Evolutionary conservation across 2,113 vertebrate species (phyloP).

Genomic region (Microcebus jonahi): DNA sequence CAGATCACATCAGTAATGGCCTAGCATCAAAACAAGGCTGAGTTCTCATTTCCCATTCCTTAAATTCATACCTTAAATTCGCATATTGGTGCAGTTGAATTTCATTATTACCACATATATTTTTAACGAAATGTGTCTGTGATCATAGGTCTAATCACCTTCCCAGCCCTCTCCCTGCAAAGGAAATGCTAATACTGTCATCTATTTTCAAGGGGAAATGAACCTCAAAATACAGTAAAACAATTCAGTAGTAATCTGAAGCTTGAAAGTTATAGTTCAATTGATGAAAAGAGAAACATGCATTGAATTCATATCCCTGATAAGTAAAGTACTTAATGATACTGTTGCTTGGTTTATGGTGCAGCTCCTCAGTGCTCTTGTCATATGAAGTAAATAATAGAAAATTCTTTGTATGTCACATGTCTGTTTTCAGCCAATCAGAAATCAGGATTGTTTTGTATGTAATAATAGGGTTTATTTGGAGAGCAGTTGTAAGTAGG

Average conservation of each 20-base stretch:
- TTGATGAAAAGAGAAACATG: background rate
- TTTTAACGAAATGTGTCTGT: constrained; percentile 8
- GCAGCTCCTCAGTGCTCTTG: background rate
- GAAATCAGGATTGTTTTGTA: constrained; percentile 54
- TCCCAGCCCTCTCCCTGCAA: background rate
- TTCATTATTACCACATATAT: background rate
- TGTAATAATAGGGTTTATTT: constrained; percentile 72
- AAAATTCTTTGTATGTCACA: constrained; percentile 51
- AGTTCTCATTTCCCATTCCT: background rate
- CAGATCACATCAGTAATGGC: background rate
- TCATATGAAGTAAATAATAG: constrained; percentile 69
- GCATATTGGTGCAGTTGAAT: background rate
- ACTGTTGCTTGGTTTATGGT: background rate
- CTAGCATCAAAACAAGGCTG: background rate
- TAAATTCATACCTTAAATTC: background rate
- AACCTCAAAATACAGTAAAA: background rate
- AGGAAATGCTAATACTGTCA: background rate
- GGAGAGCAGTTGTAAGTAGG: constrained; percentile 39
- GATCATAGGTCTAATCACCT: background rate
- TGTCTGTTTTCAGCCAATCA: constrained; percentile 73
- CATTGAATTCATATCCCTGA: background rate
- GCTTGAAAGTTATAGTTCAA: background rate
- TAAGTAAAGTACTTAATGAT: background rate
- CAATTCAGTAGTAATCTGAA: background rate
- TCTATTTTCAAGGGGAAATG: constrained; percentile 16